Evolutionary conservation across 2,797 vertebrate species (phyloP), one percentile per base, ranked within the genome.

Genomic region (Mormyrus proboscirostris): DNA sequence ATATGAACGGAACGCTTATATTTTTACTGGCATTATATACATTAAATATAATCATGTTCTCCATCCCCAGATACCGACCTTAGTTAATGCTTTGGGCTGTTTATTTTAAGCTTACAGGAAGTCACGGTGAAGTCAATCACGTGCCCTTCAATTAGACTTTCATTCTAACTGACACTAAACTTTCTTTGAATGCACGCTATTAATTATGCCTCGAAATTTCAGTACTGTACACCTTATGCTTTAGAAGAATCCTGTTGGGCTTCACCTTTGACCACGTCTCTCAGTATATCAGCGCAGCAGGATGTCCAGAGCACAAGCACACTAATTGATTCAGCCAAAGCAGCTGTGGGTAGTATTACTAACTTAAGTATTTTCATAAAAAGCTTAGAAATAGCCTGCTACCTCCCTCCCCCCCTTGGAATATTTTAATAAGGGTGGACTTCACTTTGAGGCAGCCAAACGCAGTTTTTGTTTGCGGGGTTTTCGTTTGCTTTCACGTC

Each of bases 331-430:
- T 90, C 33, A 87, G 89, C 65, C 88, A 49, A 57, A 53, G 82
- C 90, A 90, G 84, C 90, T 90, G 85, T 55, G 51, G 89, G 65
- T 88, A 50, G 86, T 90, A 88, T 91, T 88, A 91, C 89, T 89
- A 89, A 76, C 90, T 90, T 85, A 89, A 90, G 8, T 89, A 89
- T 90, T 90, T 92, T 87, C 55, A 90, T 89, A 88, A 91, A 88
- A 25, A 51, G 69, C 49, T 73, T 12, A 86, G 89, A 89, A 90
- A 91, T 90, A 88, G 62, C 62, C 62, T 49, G 22, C 12, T 4
- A 51, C 88, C 89, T 88, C 85, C 73, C 29, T 9, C 65, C 33
- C 0, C n/a, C 0, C 7, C 73, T 89, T 88, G 44, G 89, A 62
- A 88, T 83, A 69, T 88, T 47, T 90, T 90, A 90, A 89, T 86